Conservation (phyloP, 2,888 invertebrate species). For the Rambutsinella grinnellia region DNA sequence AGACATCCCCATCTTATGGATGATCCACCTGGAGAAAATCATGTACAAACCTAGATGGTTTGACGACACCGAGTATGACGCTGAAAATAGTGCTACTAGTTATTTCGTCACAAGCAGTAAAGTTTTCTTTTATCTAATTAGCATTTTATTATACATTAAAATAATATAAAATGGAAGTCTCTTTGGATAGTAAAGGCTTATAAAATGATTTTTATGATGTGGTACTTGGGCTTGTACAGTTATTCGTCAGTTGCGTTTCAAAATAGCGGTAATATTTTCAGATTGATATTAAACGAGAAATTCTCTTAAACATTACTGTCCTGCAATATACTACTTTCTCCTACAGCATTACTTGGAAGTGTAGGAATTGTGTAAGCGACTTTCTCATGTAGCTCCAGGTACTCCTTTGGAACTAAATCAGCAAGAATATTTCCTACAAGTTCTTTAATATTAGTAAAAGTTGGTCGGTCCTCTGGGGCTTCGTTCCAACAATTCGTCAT, state of each 20-base stretch:
- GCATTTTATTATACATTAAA: neutral
- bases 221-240: neutral
- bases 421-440: conserved; percentile 4
- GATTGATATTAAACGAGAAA: neutral
- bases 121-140: neutral
- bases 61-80: neutral
- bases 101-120: too few species aligned
- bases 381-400: conserved; percentile 15
- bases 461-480: conserved; percentile 22
- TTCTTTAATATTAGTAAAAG: conserved; percentile 23
- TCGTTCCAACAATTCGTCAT: conserved; percentile 39
- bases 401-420: conserved; percentile 7
- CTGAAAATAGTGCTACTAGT: too few species aligned
- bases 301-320: neutral
- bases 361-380: neutral
- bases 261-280: conserved; percentile 11
- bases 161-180: neutral
- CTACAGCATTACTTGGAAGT: neutral
- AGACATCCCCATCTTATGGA: neutral
- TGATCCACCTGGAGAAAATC: neutral
- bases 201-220: neutral
- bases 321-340: neutral
- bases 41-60: neutral
- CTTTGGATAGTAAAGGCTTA: neutral
- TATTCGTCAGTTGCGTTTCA: conserved; percentile 4